A percentile compares a stretch with the other conserved stretches of the same genome.
phyloP scores from a whole-genome alignment of 1,140 invertebrate species.

The Neodiprion fabricii region DNA sequence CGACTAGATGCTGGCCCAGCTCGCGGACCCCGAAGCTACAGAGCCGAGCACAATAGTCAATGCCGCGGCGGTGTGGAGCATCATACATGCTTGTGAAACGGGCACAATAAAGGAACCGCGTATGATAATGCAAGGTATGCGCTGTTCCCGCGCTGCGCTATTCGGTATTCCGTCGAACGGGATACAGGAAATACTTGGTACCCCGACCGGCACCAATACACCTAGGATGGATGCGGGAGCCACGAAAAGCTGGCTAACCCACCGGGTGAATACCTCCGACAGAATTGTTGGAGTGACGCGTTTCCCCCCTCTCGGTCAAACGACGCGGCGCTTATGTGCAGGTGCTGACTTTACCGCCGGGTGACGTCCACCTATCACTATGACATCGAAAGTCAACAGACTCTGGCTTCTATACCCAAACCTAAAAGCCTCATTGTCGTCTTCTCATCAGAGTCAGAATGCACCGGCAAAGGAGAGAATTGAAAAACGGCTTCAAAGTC shows the following conservation, averaged over 20 bases:
- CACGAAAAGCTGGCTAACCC: not conserved
- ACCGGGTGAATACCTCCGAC: not conserved
- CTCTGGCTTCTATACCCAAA: no score
- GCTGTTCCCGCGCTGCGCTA: not conserved
- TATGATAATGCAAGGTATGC: conserved; percentile 13
- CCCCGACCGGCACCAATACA: not conserved
- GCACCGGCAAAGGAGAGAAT: no score
- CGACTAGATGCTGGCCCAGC: not conserved
- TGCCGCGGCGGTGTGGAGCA: not conserved
- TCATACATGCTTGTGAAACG: not conserved
- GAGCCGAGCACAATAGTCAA: not conserved
- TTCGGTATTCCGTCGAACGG: not conserved
- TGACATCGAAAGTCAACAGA: no score
- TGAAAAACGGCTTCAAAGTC: not conserved
- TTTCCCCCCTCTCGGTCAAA: no score
- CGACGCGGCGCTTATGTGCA: not conserved
- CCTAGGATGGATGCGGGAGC: not conserved
- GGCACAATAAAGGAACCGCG: conserved; percentile 12
- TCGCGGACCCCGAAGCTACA: not conserved
- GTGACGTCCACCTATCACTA: not conserved
- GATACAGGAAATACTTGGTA: conserved; percentile 5
- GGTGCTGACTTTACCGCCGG: not conserved
- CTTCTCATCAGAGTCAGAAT: no score
- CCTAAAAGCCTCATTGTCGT: no score
- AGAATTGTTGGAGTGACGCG: not conserved